These are phyloP conservation scores for Sycobia sp. DNA, from an alignment of 1,140 invertebrate species.

Conservation along the genomic window DNA sequence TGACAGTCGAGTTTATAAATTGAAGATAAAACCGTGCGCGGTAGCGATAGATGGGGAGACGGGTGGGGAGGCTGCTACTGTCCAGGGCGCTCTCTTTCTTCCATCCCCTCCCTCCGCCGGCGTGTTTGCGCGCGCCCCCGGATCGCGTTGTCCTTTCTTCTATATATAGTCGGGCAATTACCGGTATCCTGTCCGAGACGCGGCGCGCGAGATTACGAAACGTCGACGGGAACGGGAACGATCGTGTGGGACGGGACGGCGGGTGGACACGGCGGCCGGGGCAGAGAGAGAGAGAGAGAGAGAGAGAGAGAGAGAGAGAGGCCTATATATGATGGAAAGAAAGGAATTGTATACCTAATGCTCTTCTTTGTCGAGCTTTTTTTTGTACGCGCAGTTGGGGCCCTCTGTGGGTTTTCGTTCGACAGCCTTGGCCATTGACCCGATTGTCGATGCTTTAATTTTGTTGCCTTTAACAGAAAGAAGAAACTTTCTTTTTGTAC, in stretches of 20 bases:
- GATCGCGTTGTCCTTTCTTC: background rate
- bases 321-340: background rate
- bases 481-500: background rate
- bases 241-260: background rate
- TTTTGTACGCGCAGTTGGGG: background rate
- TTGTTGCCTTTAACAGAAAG: slow-evolving; percentile 17
- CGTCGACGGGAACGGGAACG: background rate
- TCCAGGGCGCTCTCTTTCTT: background rate
- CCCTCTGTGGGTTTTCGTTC: background rate
- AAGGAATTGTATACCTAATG: no score
- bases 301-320: no score
- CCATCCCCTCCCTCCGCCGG: background rate
- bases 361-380: slow-evolving; percentile 19
- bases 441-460: slow-evolving; percentile 30
- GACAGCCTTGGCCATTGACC: slow-evolving; percentile 12
- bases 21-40: no score
- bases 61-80: background rate
- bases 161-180: slow-evolving; percentile 2
- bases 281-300: background rate
- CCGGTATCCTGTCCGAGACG: slow-evolving; percentile 23
- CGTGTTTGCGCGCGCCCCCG: background rate
- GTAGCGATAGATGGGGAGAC: no score
- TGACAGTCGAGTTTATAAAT: no score
- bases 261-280: background rate
- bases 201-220: slow-evolving; percentile 20